Evolutionary conservation across 2,888 invertebrate genomes (phyloP).

Genomic region (Sinodicranocentrus sp.): DNA sequence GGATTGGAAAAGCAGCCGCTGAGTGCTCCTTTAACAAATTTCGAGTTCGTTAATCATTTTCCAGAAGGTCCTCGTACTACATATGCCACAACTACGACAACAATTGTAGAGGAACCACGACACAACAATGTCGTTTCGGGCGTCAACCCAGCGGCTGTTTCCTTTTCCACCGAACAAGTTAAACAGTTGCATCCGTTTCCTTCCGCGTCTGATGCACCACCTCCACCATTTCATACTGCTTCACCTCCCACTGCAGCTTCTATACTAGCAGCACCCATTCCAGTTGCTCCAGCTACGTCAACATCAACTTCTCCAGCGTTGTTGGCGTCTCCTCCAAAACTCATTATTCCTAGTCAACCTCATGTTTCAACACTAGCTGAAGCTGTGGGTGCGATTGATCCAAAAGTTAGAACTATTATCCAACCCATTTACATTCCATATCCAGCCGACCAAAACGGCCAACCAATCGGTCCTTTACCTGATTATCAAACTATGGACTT

Average conservation of each 20-base stretch:
- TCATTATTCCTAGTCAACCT: conserved; percentile 52
- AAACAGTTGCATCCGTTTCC: conserved; percentile 24
- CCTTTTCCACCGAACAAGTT: not conserved
- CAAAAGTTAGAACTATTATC: conserved; percentile 48
- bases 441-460: conserved; percentile 51
- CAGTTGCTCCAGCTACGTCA: conserved; percentile 32
- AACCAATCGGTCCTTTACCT: conserved; percentile 44
- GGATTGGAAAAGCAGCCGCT: no score
- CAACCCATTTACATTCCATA: conserved; percentile 58
- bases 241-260: conserved; percentile 16
- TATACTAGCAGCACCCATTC: not conserved
- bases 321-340: conserved; percentile 23
- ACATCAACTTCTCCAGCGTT: conserved; percentile 27
- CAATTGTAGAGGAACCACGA: conserved; percentile 48
- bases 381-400: conserved; percentile 21
- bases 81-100: conserved; percentile 40
- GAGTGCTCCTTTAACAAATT: conserved; percentile 13
- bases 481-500: conserved; percentile 61
- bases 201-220: conserved; percentile 25
- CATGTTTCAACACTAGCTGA: conserved; percentile 47
- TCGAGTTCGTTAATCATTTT: conserved; percentile 44
- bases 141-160: not conserved
- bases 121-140: not conserved
- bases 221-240: not conserved
- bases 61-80: not conserved